These are phyloP conservation scores for Pantherophis vulpinus DNA, from an alignment of 2,797 vertebrate species.

Conservation along the genomic window DNA sequence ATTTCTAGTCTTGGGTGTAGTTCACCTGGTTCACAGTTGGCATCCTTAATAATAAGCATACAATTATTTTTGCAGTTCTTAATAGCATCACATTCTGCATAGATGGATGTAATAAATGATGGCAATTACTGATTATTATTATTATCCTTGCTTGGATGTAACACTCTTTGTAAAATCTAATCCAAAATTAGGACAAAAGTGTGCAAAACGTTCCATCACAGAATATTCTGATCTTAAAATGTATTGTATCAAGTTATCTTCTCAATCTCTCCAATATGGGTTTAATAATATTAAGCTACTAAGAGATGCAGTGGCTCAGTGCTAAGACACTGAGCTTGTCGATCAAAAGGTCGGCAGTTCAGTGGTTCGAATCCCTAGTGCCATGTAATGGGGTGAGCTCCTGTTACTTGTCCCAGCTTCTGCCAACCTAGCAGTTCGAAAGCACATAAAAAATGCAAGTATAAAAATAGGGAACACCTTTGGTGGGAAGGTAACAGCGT, in stretches of 20 bases:
- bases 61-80: background rate
- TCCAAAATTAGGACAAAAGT: background rate
- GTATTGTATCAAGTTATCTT: background rate
- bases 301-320: too few species aligned
- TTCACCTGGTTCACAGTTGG: background rate
- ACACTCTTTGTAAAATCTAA: background rate
- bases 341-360: too few species aligned
- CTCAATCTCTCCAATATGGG: background rate
- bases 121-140: background rate
- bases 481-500: too few species aligned
- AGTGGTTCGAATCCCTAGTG: too few species aligned
- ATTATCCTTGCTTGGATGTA: background rate
- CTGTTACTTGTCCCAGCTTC: too few species aligned
- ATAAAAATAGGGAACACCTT: too few species aligned
- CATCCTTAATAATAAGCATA: background rate
- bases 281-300: background rate
- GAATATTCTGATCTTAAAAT: background rate
- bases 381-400: too few species aligned
- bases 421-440: too few species aligned
- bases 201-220: background rate
- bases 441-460: too few species aligned
- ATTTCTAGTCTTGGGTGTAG: background rate
- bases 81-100: background rate
- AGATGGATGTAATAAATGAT: background rate
- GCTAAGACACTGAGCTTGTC: too few species aligned